Evolutionary conservation across 2,888 invertebrate genomes (phyloP).

Genomic region (Eubasilissa splendida): DNA sequence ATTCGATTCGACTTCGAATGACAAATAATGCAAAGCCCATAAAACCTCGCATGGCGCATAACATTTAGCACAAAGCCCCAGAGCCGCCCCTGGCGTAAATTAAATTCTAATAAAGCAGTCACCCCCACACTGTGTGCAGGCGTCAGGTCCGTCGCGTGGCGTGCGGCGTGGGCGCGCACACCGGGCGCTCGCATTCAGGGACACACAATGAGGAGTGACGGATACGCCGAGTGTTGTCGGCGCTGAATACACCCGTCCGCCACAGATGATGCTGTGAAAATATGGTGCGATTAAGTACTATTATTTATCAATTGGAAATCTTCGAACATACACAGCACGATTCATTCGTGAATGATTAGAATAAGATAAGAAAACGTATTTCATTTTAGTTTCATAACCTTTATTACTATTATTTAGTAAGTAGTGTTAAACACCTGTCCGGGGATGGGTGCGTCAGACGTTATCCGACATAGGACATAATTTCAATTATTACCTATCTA

Average conservation of each 20-base stretch:
- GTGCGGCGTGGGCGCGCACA: background rate
- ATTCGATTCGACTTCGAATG: background rate
- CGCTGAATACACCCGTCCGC: constrained; percentile 26
- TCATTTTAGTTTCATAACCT: too few species aligned
- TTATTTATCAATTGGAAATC: too few species aligned
- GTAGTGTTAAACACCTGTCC: too few species aligned
- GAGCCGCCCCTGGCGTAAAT: constrained; percentile 34
- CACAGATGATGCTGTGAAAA: constrained; percentile 15
- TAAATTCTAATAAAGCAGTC: constrained; percentile 31
- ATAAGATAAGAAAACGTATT: too few species aligned
- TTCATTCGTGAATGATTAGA: too few species aligned
- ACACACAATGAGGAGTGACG: constrained; percentile 32
- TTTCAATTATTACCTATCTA: too few species aligned
- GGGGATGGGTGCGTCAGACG: too few species aligned
- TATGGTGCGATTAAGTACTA: background rate
- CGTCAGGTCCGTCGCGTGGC: constrained; percentile 26
- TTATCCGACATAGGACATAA: too few species aligned
- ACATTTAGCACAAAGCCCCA: background rate
- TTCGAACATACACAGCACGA: too few species aligned
- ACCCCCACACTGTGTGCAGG: constrained; percentile 4
- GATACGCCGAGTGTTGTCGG: constrained; percentile 19
- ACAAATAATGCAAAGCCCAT: background rate
- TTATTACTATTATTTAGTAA: too few species aligned
- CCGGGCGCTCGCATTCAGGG: background rate
- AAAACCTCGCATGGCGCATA: background rate